phyloP scores from a whole-genome alignment of 2,113 vertebrate species.

The Sclerurus mexicanus region DNA sequence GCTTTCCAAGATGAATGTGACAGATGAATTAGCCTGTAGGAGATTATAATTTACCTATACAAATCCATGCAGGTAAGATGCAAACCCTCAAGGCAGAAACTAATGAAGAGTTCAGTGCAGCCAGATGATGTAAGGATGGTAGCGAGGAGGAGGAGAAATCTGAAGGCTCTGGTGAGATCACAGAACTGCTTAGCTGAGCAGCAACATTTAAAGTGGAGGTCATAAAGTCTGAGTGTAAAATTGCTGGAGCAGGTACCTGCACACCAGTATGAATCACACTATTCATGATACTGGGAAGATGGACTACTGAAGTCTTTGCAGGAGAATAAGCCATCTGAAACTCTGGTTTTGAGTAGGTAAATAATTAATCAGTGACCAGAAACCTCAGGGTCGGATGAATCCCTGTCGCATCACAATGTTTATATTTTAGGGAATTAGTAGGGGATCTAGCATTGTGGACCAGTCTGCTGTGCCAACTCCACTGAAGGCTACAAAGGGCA shows the following conservation, averaged over 20 bases:
- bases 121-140: not conserved
- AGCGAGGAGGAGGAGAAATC: not conserved
- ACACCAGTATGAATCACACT: not conserved
- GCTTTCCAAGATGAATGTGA: not conserved
- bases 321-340: not conserved
- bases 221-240: not conserved
- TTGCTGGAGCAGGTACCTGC: not conserved
- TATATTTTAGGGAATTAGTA: not conserved
- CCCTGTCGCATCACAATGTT: not conserved
- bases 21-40: not conserved
- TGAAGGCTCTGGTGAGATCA: not conserved
- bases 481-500: not conserved
- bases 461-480: not conserved
- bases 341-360: not conserved
- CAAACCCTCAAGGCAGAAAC: not conserved
- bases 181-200: not conserved
- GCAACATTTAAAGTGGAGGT: not conserved
- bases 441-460: not conserved
- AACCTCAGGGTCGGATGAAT: not conserved
- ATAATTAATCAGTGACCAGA: not conserved
- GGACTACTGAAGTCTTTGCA: not conserved
- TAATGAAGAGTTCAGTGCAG: not conserved
- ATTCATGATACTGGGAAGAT: not conserved
- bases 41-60: not conserved
- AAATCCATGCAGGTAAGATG: not conserved